Evolutionary conservation across 2,888 invertebrate species (phyloP), one percentile per base, ranked within the genome.

Genomic region (Pollenia angustigena): DNA sequence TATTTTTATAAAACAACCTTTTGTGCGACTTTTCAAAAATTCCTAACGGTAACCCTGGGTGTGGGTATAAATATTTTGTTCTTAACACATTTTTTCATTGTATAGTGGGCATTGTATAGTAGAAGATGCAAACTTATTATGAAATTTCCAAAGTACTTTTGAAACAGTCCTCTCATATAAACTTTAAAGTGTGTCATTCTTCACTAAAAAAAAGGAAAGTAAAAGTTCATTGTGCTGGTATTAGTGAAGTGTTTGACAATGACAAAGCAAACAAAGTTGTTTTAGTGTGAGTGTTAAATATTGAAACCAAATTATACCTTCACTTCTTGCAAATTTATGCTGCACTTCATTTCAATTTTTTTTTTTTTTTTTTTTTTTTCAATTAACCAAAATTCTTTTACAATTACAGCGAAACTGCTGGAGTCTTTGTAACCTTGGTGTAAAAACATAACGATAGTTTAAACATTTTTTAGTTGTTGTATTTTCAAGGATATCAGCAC

Each of bases 261-360:
- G 50, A 40, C n/a, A 66, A 58, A 18, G 1, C 46, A 58, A 32
- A n/a, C n/a, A 14, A 16, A 52, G 56, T n/a, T 46, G 40, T 40
- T 58, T 68, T 18, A 40, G 68, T 78, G 58, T 56, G 48, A 40
- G 66, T 78, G 78, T 46, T 48, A 68, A 42, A 44, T 54, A 71
- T 54, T 42, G 9, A 71, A 62, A 50, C 16, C 14, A 44, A 23
- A 16, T 11, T 42, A 32, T 42, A 62, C 40, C 9, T 23, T 10
- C 40, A 69, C 8, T 69, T 69, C 42, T 6, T 12, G 18, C 12
- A 4, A 42, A 54, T 16, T 52, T 69, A 7, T 10, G 12, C 9
- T 3, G 10, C 3, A 50, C 32, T 68, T 48, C 48, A 48, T 50
- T 48, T 48, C 6, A 0, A 4, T 32, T 32, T 32, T 32, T 32